Evolutionary conservation across 2,113 vertebrate genomes (phyloP), one percentile per base, ranked within the genome.

Genomic region (Poicephalus gulielmi): DNA sequence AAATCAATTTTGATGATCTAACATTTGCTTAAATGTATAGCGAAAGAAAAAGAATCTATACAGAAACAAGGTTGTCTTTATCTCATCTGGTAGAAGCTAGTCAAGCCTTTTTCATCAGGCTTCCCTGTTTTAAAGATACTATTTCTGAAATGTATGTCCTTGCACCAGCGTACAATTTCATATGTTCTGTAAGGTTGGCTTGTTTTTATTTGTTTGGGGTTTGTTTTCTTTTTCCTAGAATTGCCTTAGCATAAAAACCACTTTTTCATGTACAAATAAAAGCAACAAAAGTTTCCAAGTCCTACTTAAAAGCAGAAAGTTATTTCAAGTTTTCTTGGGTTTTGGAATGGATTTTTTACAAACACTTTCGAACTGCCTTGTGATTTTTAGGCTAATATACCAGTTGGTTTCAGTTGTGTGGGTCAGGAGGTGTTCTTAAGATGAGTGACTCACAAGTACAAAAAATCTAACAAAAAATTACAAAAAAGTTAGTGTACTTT

Each of bases 1-100:
- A 93, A 94, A 94, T 79, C 44, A 69, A 19, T 94, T 94, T 95
- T 94, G 84, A 68, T 92, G 86, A 90, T 91, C 69, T 83, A 91
- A 76, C n/a, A 28, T 92, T 96, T 94, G 37, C 94, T 69, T 87
- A 90, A 78, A 89, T 91, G 67, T 94, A 89, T 35, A 97, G 95
- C 95, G 87, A 90, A 96, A 87, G 76, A 41, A 83, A 25, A 28
- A 60, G 25, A 57, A 14, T 13, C 35, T 71, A 44, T 69, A 75
- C 17, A 92, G 73, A 78, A 94, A 77, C 44, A 74, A 85, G 33
- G 43, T 71, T 52, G 86, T 91, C 70, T 91, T 88, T 82, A 39
- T 95, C 71, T 94, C 31, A 66, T 83, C 49, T 77, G 16, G 25
- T 88, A 50, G 66, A 86, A 95, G 68, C 17, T 79, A 71, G 0